Conservation (phyloP, 2,113 vertebrate species). For the Proteles cristata region DNA sequence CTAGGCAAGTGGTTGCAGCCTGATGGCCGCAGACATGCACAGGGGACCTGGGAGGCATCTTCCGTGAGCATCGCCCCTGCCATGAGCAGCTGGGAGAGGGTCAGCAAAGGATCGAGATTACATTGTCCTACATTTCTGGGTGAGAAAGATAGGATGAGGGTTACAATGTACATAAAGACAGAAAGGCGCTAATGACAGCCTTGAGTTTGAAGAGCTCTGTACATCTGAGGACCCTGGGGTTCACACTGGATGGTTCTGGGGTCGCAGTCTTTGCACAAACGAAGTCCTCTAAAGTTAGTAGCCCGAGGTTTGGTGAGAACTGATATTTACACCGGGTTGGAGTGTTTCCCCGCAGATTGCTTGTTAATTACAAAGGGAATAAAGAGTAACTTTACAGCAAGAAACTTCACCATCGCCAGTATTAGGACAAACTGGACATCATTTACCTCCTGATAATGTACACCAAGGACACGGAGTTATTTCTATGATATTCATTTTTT, state of each 20-base stretch:
- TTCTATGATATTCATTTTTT: background rate
- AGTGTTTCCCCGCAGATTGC: background rate
- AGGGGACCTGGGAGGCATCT: background rate
- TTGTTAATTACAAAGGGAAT: background rate
- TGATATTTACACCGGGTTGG: background rate
- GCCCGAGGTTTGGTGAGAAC: background rate
- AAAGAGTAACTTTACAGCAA: background rate
- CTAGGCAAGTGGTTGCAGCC: background rate
- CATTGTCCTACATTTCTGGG: background rate
- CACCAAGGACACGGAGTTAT: background rate
- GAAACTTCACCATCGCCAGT: background rate
- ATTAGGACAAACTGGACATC: background rate
- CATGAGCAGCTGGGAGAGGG: background rate
- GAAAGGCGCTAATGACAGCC: background rate
- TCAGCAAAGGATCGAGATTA: background rate
- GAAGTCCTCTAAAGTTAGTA: background rate
- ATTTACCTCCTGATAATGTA: background rate
- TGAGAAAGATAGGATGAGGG: background rate
- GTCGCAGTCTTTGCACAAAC: no score
- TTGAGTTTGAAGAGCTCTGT: background rate
- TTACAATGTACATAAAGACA: background rate
- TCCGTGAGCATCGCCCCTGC: background rate
- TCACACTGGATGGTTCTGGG: background rate
- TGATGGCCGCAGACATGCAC: background rate
- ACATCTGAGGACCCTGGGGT: background rate